Evolutionary conservation across 2,113 vertebrate genomes (phyloP), one percentile per base, ranked within the genome.

Genomic region (Scomber colias): DNA sequence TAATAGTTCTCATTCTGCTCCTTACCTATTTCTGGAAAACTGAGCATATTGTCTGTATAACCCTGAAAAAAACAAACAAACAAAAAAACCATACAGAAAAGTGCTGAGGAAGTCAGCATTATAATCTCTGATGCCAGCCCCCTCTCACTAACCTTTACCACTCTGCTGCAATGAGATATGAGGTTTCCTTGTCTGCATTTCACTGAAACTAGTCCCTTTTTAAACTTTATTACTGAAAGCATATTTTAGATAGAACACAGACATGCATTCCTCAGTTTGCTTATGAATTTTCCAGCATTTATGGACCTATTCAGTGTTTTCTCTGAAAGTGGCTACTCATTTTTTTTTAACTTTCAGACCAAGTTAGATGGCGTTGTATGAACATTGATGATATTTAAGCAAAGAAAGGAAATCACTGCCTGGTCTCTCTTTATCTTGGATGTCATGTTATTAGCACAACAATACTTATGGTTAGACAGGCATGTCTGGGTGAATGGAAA

Each of bases 11-110:
- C 31, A 53, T 64, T 71, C 35, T 40, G 35, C 71, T 64, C 35
- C 54, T n/a, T 69, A 40, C 56, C 31, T 85, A 50, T 87, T 75
- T 83, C 54, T 73, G 30, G 74, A 53, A 31, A 75, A 68, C 30
- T 45, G 24, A 46, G 50, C 44, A 69, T n/a, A 50, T 35, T 66
- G 54, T 79, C 77, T 63, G 24, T 21, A 48, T 76, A 55, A 77
- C 17, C 35, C 21, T 53, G 21, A 48, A 57, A 71, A 71, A 46
- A 75, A 65, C 62, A 60, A 45, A 62, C 21, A 21, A 21, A 21
- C 21, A 71, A 65, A 30, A 71, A 66, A 71, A 64, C 49, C 49
- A 46, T 9, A 64, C 19, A 55, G 45, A 46, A 19, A n/a, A 82
- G 11, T 62, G 57, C 24, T 44, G 27, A 81, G 60, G 71, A 70